Base-by-base conservation (phyloP, 2,797 vertebrate genomes). In the Taeniopygia guttata region DNA sequence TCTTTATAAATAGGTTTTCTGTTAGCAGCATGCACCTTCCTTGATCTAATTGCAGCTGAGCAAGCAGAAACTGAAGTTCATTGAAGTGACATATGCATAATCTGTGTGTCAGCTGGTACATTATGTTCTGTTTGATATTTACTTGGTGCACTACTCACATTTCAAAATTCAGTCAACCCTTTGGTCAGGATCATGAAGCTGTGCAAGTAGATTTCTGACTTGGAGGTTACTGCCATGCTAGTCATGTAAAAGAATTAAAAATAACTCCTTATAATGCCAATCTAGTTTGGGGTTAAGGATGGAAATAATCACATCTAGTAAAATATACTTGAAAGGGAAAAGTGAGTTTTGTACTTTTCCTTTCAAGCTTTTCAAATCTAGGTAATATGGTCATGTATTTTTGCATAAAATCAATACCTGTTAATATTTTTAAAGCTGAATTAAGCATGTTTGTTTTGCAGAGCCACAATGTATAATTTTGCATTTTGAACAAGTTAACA, bases 21-120 rank as follows among this genome's bases (percentile, higher is more conserved):
- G 58, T 90, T 56, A 68, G 46, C 62, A 85, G 46, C 45, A 12
- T 10, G 11, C 20, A 43, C 18, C 49, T 93, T 79, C 75, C 82
- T 60, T 88, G 82, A 79, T 94, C 82, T 66, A 49, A 85, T 69
- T 91, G 84, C 76, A 88, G 84, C 91, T 91, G 87, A 94, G 89
- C 79, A 72, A 60, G 79, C 84, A 85, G 54, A 36, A 72, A 91
- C 51, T 69, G 67, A 87, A 87, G 68, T 90, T 87, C 52, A 68
- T 11, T 59, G 72, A 64, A 87, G 81, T 93, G 92, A 82, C 89
- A 80, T 19, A 13, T 40, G 79, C 66, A 73, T 83, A 67, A 79
- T 89, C 55, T 76, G 69, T 27, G 62, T 48, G 84, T 91, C 95
- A 91, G 93, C 79, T 89, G 59, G 91, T 79, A 56, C 77, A 78